phyloP scores from a whole-genome alignment of 2,113 vertebrate species.

The Antechinus stuartii region DNA sequence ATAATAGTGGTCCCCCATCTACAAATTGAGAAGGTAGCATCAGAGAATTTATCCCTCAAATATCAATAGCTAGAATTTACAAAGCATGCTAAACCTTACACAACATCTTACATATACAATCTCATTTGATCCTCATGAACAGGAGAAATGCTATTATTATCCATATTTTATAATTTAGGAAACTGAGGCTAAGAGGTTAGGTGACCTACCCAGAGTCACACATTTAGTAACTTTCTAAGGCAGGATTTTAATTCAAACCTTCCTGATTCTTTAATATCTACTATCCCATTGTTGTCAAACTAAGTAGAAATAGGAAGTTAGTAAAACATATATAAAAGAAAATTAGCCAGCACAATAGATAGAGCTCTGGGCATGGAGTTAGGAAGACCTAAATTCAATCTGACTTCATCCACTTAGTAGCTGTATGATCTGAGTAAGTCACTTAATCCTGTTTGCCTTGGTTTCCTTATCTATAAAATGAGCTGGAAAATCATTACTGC shows the following conservation, averaged over 20 bases:
- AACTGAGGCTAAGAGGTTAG: not conserved
- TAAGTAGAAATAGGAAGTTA: not conserved
- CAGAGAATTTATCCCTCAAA: not conserved
- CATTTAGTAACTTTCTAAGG: not conserved
- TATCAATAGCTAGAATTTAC: not conserved
- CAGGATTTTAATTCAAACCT: not conserved
- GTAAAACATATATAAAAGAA: not conserved
- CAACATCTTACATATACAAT: not conserved
- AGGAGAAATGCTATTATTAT: not conserved
- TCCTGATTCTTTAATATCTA: not conserved
- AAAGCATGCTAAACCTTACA: not conserved
- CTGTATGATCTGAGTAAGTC: not conserved
- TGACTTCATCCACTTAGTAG: not conserved
- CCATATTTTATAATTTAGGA: not conserved
- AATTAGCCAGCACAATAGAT: not conserved
- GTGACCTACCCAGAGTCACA: not conserved
- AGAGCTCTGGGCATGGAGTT: too few relatives aligned
- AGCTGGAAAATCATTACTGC: not conserved
- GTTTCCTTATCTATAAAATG: not conserved
- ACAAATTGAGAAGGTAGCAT: not conserved
- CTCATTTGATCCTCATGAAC: not conserved
- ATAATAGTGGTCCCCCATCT: not conserved
- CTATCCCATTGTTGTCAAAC: not conserved
- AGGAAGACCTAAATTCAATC: not conserved
- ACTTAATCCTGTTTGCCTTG: not conserved